Percentiles rank a stretch among this genome's conserved stretches.
Conservation (phyloP, 92 coral and sea anemone genomes). For the Pocillopora grandis region DNA sequence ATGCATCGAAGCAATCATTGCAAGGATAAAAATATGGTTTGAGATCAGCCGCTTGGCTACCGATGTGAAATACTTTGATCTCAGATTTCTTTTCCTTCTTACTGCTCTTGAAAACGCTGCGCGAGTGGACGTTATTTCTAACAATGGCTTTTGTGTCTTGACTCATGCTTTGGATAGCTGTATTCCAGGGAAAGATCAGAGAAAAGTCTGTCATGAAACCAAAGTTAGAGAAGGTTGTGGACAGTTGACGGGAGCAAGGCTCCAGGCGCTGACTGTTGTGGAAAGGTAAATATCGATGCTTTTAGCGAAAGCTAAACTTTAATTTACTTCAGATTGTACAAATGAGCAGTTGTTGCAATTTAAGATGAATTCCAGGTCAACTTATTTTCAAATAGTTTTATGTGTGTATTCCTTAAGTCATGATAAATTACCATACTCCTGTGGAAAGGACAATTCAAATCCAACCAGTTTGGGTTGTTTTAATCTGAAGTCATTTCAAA, state of each 20-base stretch:
- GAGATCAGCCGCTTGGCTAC: constrained; percentile 55
- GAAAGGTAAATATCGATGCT: constrained; percentile 57
- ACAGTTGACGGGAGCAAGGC: constrained; percentile 46
- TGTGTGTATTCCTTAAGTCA: too few relatives aligned
- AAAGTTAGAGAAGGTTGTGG: constrained; percentile 72
- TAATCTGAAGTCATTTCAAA: too few relatives aligned
- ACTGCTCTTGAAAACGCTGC: constrained; percentile 87
- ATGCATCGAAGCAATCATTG: constrained; percentile 64
- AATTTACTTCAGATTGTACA: too few relatives aligned
- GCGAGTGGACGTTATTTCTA: constrained; percentile 62
- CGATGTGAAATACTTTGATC: constrained; percentile 82
- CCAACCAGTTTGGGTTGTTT: too few relatives aligned
- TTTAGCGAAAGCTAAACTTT: too few relatives aligned
- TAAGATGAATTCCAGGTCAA: too few relatives aligned
- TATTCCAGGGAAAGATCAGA: constrained; percentile 81
- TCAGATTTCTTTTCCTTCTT: constrained; percentile 87
- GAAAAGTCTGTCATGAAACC: constrained; percentile 63
- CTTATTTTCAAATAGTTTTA: too few relatives aligned
- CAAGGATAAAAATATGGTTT: constrained; percentile 74
- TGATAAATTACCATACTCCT: too few relatives aligned
- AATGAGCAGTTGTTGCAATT: too few relatives aligned
- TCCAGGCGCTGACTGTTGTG: constrained; percentile 57
- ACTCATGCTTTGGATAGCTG: constrained; percentile 78
- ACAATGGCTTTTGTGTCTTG: constrained; percentile 71
- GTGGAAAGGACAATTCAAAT: too few relatives aligned